Conservation (phyloP, 2,797 vertebrate genomes). For the Petrocephalus sullivani region DNA sequence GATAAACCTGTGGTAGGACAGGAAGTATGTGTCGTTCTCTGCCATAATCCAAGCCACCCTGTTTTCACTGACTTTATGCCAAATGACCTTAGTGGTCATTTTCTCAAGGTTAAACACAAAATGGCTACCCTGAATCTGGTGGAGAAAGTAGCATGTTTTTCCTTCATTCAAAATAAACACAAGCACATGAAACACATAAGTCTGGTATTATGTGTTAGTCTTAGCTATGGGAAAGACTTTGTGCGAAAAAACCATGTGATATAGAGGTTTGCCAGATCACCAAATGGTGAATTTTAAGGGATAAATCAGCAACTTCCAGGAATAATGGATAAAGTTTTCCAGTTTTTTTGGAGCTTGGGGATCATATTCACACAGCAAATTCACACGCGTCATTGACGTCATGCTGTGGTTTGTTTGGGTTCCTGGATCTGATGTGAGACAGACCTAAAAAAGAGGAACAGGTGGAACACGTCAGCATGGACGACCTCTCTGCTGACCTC, state of each 20-base stretch:
- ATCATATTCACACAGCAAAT: neutral
- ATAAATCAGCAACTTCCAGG: neutral
- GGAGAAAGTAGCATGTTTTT: neutral
- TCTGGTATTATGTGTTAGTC: neutral
- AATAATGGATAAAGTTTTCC: neutral
- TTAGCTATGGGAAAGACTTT: neutral
- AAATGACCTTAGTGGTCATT: neutral
- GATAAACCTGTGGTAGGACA: neutral
- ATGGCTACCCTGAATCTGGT: neutral
- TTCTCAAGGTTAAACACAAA: neutral
- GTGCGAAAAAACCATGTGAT: neutral
- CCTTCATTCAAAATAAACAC: neutral
- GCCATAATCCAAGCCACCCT: neutral
- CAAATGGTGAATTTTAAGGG: neutral
- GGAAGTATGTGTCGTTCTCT: neutral
- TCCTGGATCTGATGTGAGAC: neutral
- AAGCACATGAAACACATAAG: neutral
- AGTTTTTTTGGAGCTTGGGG: neutral
- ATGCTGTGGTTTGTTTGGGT: neutral
- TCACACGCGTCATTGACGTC: neutral
- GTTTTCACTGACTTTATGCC: neutral
- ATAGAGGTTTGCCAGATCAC: neutral
- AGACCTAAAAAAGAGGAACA: neutral
- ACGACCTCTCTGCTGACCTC: neutral
- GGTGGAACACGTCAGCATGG: neutral